phyloP scores from a whole-genome alignment of 2,113 vertebrate species.

The Casuarius casuarius region DNA sequence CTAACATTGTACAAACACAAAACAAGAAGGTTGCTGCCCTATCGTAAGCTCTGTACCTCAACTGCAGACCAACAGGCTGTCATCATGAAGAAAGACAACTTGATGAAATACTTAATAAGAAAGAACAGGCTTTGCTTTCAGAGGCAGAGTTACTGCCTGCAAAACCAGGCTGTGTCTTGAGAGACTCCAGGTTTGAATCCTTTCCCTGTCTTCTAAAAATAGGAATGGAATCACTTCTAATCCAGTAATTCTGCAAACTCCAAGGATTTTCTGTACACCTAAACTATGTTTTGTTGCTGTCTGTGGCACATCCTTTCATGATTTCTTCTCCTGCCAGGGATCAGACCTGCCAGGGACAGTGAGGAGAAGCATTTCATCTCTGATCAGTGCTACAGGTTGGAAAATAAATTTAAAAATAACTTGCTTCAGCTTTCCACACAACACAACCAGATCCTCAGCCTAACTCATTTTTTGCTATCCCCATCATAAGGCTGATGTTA shows the following conservation, averaged over 20 bases:
- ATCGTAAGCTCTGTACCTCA: neutral
- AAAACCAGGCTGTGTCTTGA: neutral
- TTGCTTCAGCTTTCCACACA: neutral
- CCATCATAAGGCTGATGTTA: neutral
- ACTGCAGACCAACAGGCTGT: neutral
- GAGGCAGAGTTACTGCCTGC: neutral
- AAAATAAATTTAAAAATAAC: neutral
- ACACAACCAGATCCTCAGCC: neutral
- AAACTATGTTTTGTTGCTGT: neutral
- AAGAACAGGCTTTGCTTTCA: neutral
- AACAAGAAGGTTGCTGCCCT: neutral
- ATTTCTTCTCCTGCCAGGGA: neutral
- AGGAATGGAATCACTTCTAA: neutral
- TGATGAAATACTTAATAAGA: neutral
- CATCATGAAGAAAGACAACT: neutral
- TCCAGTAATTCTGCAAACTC: neutral
- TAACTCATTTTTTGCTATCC: neutral
- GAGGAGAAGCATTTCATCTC: neutral
- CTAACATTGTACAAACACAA: neutral
- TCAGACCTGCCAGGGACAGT: neutral
- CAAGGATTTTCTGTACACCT: neutral
- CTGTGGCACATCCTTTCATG: neutral
- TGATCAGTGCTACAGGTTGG: neutral
- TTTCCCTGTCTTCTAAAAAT: neutral
- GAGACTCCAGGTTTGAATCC: neutral